phyloP scores from a whole-genome alignment of 2,113 vertebrate species.

The Castor canadensis region DNA sequence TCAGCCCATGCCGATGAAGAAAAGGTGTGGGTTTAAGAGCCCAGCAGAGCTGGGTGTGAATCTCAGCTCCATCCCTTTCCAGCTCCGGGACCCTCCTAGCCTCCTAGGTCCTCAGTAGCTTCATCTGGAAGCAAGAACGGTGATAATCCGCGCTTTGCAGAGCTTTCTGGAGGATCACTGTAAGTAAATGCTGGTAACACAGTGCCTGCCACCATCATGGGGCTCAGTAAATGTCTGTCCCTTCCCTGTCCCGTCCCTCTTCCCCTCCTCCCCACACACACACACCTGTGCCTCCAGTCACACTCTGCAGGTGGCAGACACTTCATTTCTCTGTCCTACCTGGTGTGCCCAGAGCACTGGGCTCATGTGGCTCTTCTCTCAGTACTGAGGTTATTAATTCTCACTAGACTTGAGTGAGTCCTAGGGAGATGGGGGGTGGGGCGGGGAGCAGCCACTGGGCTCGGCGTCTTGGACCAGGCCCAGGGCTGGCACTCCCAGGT shows the following conservation, averaged over 20 bases:
- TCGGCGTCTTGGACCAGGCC: background rate
- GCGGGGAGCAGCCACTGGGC: background rate
- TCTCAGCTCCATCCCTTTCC: rapidly evolving
- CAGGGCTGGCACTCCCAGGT: background rate
- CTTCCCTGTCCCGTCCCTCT: background rate
- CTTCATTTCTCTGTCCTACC: background rate
- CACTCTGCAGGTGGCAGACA: rapidly evolving
- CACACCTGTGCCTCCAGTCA: no score
- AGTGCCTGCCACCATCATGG: rapidly evolving
- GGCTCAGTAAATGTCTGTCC: rapidly evolving
- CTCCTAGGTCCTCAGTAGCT: background rate
- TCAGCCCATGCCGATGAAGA: background rate
- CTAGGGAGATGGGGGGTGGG: background rate
- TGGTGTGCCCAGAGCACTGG: rapidly evolving
- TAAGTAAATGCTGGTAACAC: rapidly evolving
- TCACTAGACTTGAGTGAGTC: background rate
- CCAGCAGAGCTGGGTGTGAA: rapidly evolving
- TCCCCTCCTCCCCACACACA: rapidly evolving
- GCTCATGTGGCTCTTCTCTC: background rate
- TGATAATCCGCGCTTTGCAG: no score
- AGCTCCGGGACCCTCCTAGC: background rate
- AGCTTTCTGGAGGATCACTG: background rate
- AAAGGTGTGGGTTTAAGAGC: rapidly evolving
- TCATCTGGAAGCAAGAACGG: rapidly evolving
- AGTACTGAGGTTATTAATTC: background rate